Evolutionary conservation across 2,888 invertebrate species (phyloP), one percentile per base, ranked within the genome.

Genomic region (Tupiocoris notatus): DNA sequence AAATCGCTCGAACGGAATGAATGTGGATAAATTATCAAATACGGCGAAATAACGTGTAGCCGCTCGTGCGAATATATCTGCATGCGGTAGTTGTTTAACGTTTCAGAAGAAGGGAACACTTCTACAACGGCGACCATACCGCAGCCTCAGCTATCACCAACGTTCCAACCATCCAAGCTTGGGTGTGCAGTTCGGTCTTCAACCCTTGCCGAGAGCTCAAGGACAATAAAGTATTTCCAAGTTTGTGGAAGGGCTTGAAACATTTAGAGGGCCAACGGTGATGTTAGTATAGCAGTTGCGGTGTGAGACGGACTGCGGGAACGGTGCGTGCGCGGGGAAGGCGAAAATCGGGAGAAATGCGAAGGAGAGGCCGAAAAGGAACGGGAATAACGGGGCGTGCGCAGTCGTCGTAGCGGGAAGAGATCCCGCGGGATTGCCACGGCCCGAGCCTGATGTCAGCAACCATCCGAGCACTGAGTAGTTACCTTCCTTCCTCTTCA

Each of bases 231-330:
- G 59, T 58, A 75, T 59, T 66, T 61, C 65, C 67, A 59, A 66
- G 75, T 66, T 65, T 75, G 67, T 39, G 75, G 39, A 56, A 21
- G 66, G 23, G 59, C 66, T 20, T 75, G 67, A 66, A 66, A 61
- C 66, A 64, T 66, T 66, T 39, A 73, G 62, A 73, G 63, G 63
- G 18, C 59, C 21, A 6, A 57, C 54, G 56, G 58, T 23, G 23
- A 18, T 18, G 20, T n/a, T n/a, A n/a, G 61, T 17, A 39, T 16
- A 25, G 20, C 23, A 66, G 61, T 57, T 25, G 56, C 9, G 67
- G 21, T 25, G 24, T 23, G 21, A 65, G 65, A 12, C 18, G 75
- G 64, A 3, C 24, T 24, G 58, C 18, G 65, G 22, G 25, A 61
- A 21, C 20, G 20, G 22, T 23, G 58, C 57, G 64, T 39, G 22